These are phyloP conservation scores for Tenthredo amoena DNA, from an alignment of 2,888 invertebrate genomes.

Conservation along the genomic window DNA sequence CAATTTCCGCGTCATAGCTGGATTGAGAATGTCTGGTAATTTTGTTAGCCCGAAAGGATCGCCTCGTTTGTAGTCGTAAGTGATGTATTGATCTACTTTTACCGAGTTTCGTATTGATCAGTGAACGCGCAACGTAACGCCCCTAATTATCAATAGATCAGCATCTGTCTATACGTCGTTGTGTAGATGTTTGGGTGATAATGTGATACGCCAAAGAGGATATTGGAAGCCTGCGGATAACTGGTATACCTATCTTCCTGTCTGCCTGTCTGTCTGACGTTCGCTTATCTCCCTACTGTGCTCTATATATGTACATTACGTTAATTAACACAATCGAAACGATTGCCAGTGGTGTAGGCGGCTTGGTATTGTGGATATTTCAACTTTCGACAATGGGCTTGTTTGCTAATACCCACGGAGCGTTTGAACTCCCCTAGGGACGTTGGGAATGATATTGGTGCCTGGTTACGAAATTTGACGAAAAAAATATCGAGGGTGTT, in stretches of 20 bases:
- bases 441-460: not conserved
- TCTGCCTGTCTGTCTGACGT: not conserved
- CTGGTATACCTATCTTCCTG: not conserved
- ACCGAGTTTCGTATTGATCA: conserved; percentile 4
- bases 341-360: not conserved
- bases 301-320: conserved; percentile 6
- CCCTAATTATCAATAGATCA: not conserved
- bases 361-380: not conserved
- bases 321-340: conserved; percentile 43
- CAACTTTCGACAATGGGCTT: conserved; percentile 12
- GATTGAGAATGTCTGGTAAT: not conserved
- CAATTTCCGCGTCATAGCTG: not conserved
- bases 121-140: not conserved
- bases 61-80: not conserved
- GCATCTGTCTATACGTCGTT: not conserved
- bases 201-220: not conserved
- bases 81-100: not conserved
- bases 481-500: not conserved
- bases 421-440: not conserved
- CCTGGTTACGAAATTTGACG: not conserved
- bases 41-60: not conserved
- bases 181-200: not conserved
- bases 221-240: conserved; percentile 11
- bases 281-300: not conserved
- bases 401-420: conserved; percentile 3